phyloP scores from a whole-genome alignment of 1,140 invertebrate species.

The Gonatopus flavifemur region DNA sequence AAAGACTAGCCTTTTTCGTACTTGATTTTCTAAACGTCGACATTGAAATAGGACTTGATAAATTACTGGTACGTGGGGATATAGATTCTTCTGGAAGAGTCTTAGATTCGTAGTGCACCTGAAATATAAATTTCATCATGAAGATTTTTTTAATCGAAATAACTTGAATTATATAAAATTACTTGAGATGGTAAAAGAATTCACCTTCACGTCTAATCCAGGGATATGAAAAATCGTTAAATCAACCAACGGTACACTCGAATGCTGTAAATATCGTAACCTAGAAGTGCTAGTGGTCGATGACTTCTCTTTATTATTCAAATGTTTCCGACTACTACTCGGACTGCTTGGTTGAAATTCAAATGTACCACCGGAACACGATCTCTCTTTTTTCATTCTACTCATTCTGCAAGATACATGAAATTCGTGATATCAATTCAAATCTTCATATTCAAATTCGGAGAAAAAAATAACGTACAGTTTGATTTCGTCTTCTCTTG shows the following conservation, averaged over 20 bases:
- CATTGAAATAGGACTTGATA: slow-evolving; percentile 38
- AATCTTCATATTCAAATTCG: not conserved
- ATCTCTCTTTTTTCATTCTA: slow-evolving; percentile 70
- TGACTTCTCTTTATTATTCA: slow-evolving; percentile 54
- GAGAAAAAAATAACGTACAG: slow-evolving; percentile 42
- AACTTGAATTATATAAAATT: not conserved
- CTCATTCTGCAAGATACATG: slow-evolving; percentile 43
- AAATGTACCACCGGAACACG: slow-evolving; percentile 71
- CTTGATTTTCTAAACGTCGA: slow-evolving; percentile 60
- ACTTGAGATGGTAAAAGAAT: slow-evolving; percentile 1
- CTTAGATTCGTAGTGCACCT: slow-evolving; percentile 86
- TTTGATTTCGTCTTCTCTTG: slow-evolving; percentile 71
- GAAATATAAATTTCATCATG: slow-evolving; percentile 11
- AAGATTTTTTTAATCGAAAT: slow-evolving; percentile 1
- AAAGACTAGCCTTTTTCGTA: slow-evolving; percentile 88
- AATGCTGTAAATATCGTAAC: slow-evolving; percentile 54
- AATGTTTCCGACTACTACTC: slow-evolving; percentile 55
- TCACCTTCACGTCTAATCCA: slow-evolving; percentile 89
- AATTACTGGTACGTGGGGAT: slow-evolving; percentile 39
- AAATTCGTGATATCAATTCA: slow-evolving; percentile 1
- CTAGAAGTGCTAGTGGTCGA: slow-evolving; percentile 55
- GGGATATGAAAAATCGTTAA: slow-evolving; percentile 93
- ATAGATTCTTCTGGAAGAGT: slow-evolving; percentile 68
- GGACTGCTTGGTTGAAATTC: slow-evolving; percentile 64
- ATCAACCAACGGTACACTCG: slow-evolving; percentile 66